Conservation (phyloP, 2,113 vertebrate species). For the Oceanites oceanicus region DNA sequence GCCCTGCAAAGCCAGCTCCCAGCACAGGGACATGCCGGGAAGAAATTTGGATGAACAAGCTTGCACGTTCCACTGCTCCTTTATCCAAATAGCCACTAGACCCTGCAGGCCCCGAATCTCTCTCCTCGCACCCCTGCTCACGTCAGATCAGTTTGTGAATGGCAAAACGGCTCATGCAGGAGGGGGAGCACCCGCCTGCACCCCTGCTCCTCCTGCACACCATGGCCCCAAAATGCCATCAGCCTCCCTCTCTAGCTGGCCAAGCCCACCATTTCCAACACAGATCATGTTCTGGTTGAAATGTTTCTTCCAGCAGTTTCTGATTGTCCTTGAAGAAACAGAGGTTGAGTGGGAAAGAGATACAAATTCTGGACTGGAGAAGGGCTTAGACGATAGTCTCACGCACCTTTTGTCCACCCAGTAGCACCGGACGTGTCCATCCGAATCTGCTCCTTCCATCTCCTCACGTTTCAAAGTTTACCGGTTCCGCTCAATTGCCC, state of each 20-base stretch:
- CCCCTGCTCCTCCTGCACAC: not conserved
- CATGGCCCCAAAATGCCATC: not conserved
- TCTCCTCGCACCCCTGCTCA: not conserved
- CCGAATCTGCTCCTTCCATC: not conserved
- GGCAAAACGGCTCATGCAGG: fast-evolving
- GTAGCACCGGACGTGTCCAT: not conserved
- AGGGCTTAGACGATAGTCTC: not conserved
- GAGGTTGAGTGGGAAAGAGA: not conserved
- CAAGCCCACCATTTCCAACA: not conserved
- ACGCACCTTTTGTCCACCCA: not conserved
- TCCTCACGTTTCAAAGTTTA: not conserved
- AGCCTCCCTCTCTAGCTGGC: not conserved
- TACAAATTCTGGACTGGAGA: not conserved
- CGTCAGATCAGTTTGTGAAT: not conserved
- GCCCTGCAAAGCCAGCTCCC: not conserved
- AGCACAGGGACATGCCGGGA: fast-evolving
- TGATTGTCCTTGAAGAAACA: not conserved
- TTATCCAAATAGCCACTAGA: not conserved
- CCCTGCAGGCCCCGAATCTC: not conserved
- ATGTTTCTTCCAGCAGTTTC: not conserved
- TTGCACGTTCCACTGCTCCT: not conserved
- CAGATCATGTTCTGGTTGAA: not conserved
- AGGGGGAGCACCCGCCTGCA: not conserved
- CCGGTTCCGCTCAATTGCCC: not conserved
- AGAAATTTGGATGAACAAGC: not conserved